Evolutionary conservation across 2,797 vertebrate genomes (phyloP), one percentile per base, ranked within the genome.

Genomic region (Jordanella pulchra): DNA sequence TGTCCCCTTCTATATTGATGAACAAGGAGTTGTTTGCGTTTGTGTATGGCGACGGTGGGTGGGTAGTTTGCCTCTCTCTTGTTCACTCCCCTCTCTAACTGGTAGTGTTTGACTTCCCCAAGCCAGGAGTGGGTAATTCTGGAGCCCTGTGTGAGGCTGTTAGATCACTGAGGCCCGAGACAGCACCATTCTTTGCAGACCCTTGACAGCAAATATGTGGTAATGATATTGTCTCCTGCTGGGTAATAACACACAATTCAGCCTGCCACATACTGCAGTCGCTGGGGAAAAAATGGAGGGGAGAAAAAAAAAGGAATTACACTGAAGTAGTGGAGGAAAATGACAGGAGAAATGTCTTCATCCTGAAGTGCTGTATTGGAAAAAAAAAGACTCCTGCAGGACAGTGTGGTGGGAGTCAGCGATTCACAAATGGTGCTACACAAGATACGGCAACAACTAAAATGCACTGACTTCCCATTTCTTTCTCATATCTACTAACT

Each of bases 191-290:
- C 95, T 94, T 95, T 94, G 93, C 93, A 95, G 94, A 95, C 94
- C 94, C 95, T 95, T 95, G 94, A 95, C 93, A 94, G 94, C 93
- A 95, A 95, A 95, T 95, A 95, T 94, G 94, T 91, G 93, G 94
- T 95, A 95, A 95, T 95, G 94, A 95, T 95, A 95, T 95, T 95
- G 94, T 95, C 94, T 95, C 94, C 94, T 93, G 94, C 95, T 95
- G 94, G 93, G 95, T 95, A 95, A 95, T 95, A 95, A 95, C 95
- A 95, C 94, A 95, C 95, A 95, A 95, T 95, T 95, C 95, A 92
- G 92, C 82, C 91, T 86, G 93, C 93, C 93, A 93, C 93, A 94
- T 92, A 93, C 93, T 91, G 94, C 91, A 93, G 89, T 90, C 91
- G 87, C 87, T 75, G 78, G 92, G 84, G 91, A 92, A 93, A 89